Evolutionary conservation across 2,797 vertebrate species (phyloP).

Genomic region (Pogoniulus pusillus): DNA sequence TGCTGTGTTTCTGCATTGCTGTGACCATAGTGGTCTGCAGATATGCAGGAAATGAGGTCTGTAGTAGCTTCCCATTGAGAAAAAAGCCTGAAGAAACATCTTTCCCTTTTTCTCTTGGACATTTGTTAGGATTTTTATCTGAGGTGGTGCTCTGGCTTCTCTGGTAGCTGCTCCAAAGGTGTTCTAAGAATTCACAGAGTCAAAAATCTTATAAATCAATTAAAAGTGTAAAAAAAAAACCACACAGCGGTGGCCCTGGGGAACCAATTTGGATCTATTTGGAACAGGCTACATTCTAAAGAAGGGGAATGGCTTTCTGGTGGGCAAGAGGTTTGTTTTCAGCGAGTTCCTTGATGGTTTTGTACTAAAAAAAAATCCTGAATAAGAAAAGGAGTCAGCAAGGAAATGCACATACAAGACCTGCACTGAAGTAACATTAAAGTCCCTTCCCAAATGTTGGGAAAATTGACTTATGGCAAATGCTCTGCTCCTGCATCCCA

Average conservation of each 20-base stretch:
- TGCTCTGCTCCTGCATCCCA: not conserved
- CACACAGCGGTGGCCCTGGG: constrained; percentile 6
- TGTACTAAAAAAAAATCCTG: constrained; percentile 35
- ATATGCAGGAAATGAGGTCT: not conserved
- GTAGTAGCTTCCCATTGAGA: not conserved
- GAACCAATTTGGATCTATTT: not conserved
- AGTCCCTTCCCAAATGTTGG: constrained; percentile 65
- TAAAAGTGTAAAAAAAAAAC: constrained; percentile 46
- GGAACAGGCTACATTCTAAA: not conserved
- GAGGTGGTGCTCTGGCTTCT: constrained; percentile 11
- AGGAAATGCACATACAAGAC: constrained; percentile 66
- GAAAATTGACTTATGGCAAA: constrained; percentile 1
- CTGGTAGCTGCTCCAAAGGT: constrained; percentile 16
- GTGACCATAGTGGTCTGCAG: not conserved
- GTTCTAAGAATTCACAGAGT: constrained; percentile 32
- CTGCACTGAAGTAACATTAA: constrained; percentile 33
- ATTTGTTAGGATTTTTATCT: not conserved
- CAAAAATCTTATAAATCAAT: constrained; percentile 47
- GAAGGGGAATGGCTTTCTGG: not conserved
- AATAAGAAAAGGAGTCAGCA: constrained; percentile 44
- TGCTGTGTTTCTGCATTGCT: not conserved
- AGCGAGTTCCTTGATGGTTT: not conserved
- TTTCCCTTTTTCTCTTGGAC: not conserved
- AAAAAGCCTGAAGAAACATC: not conserved
- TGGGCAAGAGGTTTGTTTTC: not conserved